Evolutionary conservation across 2,797 vertebrate species (phyloP).

Genomic region (Pipistrellus pipistrellus): DNA sequence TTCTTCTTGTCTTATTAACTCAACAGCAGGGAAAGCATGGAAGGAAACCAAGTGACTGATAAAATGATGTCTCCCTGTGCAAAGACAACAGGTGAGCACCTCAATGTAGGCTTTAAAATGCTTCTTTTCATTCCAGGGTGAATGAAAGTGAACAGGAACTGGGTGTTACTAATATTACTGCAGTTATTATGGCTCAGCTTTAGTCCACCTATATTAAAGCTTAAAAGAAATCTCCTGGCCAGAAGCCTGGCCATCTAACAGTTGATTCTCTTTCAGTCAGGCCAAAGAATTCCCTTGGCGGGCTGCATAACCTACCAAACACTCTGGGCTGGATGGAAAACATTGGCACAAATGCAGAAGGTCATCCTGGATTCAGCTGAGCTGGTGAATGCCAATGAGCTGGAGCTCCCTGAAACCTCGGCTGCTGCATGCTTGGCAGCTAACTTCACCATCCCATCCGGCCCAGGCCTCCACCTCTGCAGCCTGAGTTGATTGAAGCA

Average conservation of each 20-base stretch:
- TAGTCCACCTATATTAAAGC: constrained; percentile 38
- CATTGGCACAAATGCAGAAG: background rate
- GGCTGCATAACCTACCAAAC: background rate
- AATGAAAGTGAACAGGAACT: constrained; percentile 15
- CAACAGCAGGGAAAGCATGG: background rate
- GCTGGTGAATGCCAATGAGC: constrained; percentile 43
- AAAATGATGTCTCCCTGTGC: background rate
- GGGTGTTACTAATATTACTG: background rate
- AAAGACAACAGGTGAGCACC: background rate
- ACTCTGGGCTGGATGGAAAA: background rate
- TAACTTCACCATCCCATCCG: background rate
- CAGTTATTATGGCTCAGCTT: background rate
- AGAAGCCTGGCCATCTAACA: background rate
- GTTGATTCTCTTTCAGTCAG: constrained; percentile 56
- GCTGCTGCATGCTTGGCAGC: background rate
- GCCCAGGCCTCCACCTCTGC: background rate
- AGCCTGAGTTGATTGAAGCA: background rate
- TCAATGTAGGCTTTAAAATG: background rate
- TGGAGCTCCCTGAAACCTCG: background rate
- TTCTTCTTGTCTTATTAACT: background rate
- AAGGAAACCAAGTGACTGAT: background rate
- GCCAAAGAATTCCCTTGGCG: constrained; percentile 47
- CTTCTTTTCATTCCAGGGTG: background rate
- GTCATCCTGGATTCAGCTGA: constrained; percentile 45
- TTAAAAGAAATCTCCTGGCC: constrained; percentile 57